Evolutionary conservation across 2,113 vertebrate genomes (phyloP), one percentile per base, ranked within the genome.

Genomic region (Scomber colias): DNA sequence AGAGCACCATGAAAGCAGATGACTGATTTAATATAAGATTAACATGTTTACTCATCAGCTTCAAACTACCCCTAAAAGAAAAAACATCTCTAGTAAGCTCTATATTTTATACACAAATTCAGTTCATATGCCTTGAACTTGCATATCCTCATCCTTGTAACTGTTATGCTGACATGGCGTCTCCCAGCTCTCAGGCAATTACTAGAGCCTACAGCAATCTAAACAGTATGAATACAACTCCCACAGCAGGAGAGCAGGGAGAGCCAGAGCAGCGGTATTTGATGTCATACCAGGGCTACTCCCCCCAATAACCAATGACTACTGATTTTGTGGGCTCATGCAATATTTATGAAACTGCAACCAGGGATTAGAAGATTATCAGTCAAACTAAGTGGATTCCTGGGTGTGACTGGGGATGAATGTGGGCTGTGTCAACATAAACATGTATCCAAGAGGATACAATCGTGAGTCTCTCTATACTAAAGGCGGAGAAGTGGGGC

Each of bases 321-420:
- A 31, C 55, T 62, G 46, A 70, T 40, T 60, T 64, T 71, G 40
- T 40, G 30, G 15, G 53, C 19, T 77, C 57, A 57, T 49, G 46
- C 61, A 81, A 69, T 51, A 71, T 67, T 75, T 72, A 79, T 76
- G 15, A 51, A 69, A 69, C 65, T 46, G 53, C 45, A 66, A 74
- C 21, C 21, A 44, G 46, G 48, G 67, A 78, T 82, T 68, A 77
- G 49, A 70, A 46, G 79, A 82, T 80, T 74, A 80, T 53, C 55
- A 56, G 63, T 69, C 63, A 62, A 46, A 65, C 21, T 27, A 54
- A 71, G 49, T 46, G 46, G 31, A 64, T 77, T 24, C 44, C 53
- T 57, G 54, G 60, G 63, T 63, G 60, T 57, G 35, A 63, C 6
- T 30, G 11, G 54, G 19, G 15, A 65, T 44, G 31, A 56, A 61